A percentile compares a stretch with the other conserved stretches of the same genome.
Evolutionary conservation across 35 echinoderm and acorn worm genomes (phyloP).

Genomic region (Patiria miniata): DNA sequence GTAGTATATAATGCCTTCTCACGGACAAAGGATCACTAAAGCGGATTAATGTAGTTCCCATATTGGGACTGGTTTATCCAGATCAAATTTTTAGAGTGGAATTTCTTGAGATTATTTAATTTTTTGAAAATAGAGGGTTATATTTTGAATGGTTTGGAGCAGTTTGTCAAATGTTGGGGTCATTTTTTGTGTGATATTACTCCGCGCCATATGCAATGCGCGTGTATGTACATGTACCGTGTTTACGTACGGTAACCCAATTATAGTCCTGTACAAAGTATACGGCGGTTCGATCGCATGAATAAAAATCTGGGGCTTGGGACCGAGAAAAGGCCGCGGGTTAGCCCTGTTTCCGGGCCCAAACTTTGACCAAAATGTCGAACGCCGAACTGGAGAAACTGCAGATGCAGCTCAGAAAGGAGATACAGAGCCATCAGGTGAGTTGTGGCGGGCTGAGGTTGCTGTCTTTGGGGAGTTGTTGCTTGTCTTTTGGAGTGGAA

Average conservation of each 20-base stretch:
- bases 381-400: constrained; percentile 93
- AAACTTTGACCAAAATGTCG: constrained; percentile 69
- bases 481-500: constrained; percentile 16
- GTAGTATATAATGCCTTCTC: neutral
- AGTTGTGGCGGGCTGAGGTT: constrained; percentile 37
- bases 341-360: constrained; percentile 2
- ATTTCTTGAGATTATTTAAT: neutral
- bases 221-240: neutral
- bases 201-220: neutral
- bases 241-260: constrained; percentile 5
- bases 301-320: constrained; percentile 29
- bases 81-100: neutral
- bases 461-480: constrained; percentile 28
- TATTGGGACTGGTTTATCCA: neutral
- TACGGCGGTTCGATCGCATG: neutral
- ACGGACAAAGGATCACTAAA: constrained; percentile 28
- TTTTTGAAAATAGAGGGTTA: neutral
- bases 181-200: constrained; percentile 8
- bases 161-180: neutral
- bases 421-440: constrained; percentile 98
- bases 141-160: neutral
- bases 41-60: neutral
- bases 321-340: constrained; percentile 22
- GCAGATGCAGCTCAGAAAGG: constrained; percentile 77
- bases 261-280: neutral